Evolutionary conservation across 2,113 vertebrate species (phyloP), one percentile per base, ranked within the genome.

Genomic region (Calyptomena viridis): DNA sequence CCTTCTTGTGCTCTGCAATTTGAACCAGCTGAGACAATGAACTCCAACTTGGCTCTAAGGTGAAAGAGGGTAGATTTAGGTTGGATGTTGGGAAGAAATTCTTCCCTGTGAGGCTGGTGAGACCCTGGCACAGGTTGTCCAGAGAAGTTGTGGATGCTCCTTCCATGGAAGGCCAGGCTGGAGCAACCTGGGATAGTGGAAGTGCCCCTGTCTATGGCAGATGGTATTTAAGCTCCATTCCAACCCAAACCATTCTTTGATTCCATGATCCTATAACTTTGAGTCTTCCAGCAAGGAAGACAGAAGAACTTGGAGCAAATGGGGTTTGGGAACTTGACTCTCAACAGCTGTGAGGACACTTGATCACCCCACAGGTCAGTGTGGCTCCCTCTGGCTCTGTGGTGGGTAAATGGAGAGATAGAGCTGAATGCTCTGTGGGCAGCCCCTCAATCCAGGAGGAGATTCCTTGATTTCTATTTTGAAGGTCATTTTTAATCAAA

Each of bases 341-440:
- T 39, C 11, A 6, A 77, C 21, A 81, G 58, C 77, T 33, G 25
- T 0, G 1, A 12, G 60, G n/a, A 16, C 15, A 13, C 53, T 64
- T 7, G 0, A 18, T 9, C 33, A 53, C 78, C 33, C 33, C 1
- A 1, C 1, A 8, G 66, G 13, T 12, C 49, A 42, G 22, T 6
- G 5, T 1, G 3, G 24, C 17, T 74, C 7, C 40, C 11, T 5
- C 12, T 1, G 11, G 33, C 28, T 8, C 69, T 19, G 40, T 2
- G 3, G 8, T 22, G 47, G 31, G 23, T 15, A 56, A 85, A 33
- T 5, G 0, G 0, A 9, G 22, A 40, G 12, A 2, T 20, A 37
- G 46, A 62, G 59, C 53, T 62, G 56, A 77, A 4, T 0, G 1
- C 1, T 30, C 37, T 8, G 11, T 37, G 58, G 22, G 56, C n/a